Conservation (phyloP, 2,113 vertebrate genomes). For the Barnardius zonarius region DNA sequence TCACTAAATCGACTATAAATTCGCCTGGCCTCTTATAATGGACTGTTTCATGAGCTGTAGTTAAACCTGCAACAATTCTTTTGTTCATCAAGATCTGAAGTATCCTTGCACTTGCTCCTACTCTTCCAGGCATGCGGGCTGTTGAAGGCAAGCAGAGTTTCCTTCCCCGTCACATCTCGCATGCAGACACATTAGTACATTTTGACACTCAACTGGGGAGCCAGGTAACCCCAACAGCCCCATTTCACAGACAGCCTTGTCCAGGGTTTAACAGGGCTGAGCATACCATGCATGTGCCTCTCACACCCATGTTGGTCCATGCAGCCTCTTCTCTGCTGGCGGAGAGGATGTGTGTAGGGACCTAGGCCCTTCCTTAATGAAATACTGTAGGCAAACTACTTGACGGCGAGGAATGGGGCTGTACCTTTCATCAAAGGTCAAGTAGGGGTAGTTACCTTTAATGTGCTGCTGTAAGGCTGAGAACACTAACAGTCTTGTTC, state of each 20-base stretch:
- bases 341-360: background rate
- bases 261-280: background rate
- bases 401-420: background rate
- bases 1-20: background rate
- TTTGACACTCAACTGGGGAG: background rate
- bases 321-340: background rate
- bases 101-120: accelerated
- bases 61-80: background rate
- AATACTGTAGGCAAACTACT: background rate
- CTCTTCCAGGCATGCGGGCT: background rate
- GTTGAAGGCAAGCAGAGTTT: background rate
- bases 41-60: background rate
- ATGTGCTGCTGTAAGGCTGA: background rate
- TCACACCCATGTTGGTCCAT: background rate
- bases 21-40: background rate
- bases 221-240: background rate
- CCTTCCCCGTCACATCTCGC: background rate
- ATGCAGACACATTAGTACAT: accelerated
- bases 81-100: background rate
- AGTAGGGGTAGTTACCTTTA: background rate
- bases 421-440: background rate
- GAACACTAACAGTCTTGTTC: background rate
- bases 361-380: background rate
- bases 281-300: background rate
- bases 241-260: background rate